Percentiles rank a stretch among this genome's conserved stretches.
phyloP scores from a whole-genome alignment of 2,113 vertebrate species.

The Amphilophus citrinellus region DNA sequence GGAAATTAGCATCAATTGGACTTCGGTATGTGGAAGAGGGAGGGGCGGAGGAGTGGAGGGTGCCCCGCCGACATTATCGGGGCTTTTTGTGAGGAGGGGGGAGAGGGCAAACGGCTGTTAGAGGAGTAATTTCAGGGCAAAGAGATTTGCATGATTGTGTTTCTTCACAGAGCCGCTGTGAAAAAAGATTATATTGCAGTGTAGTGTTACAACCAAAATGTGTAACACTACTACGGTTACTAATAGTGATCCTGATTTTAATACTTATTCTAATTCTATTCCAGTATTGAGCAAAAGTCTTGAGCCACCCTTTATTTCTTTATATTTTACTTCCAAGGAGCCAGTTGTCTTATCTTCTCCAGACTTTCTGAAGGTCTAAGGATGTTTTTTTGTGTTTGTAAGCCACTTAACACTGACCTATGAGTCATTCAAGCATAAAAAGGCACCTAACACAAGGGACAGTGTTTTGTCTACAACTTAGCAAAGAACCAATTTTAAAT shows the following conservation, averaged over 20 bases:
- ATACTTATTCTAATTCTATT: neutral
- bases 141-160: constrained; percentile 31
- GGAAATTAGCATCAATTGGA: constrained; percentile 73
- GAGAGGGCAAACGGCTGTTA: neutral
- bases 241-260: neutral
- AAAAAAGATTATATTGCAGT: neutral
- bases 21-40: neutral
- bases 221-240: neutral
- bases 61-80: constrained; percentile 21
- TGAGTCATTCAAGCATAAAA: no score
- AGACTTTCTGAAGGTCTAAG: neutral
- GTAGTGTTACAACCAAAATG: neutral
- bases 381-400: no score
- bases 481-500: no score
- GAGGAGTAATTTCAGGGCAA: constrained; percentile 39
- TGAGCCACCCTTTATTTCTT: neutral
- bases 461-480: no score
- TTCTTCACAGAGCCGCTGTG: constrained; percentile 10
- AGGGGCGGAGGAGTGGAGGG: neutral
- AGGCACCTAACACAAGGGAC: no score
- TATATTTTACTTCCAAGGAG: neutral
- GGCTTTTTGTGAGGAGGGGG: constrained; percentile 4
- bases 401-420: no score
- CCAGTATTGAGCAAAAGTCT: neutral
- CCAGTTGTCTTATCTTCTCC: neutral